A percentile compares a stretch with the other conserved stretches of the same genome.
These are phyloP conservation scores for Polyommatus iphigenia DNA, from an alignment of 2,888 invertebrate species.

Conservation along the genomic window DNA sequence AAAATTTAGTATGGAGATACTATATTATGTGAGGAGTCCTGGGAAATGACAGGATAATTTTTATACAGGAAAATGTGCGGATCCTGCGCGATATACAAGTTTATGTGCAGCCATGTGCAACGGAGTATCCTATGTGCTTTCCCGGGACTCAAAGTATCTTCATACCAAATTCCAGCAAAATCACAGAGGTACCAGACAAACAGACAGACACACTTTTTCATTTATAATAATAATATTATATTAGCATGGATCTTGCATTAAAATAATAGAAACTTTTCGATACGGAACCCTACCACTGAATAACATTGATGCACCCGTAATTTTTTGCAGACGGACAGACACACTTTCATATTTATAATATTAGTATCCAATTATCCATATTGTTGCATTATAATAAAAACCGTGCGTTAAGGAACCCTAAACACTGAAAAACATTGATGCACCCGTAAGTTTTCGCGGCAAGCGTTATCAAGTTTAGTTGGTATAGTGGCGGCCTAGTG, in stretches of 20 bases:
- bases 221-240: not conserved
- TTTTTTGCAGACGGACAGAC: not conserved
- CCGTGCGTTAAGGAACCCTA: not conserved
- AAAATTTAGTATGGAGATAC: too few relatives aligned
- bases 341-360: not conserved
- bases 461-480: slow-evolving; percentile 3
- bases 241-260: not conserved
- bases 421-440: not conserved
- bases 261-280: not conserved
- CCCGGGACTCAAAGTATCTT: too few relatives aligned
- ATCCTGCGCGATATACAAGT: too few relatives aligned
- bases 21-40: too few relatives aligned
- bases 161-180: too few relatives aligned
- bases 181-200: too few relatives aligned
- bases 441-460: slow-evolving; percentile 9
- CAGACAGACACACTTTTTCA: not conserved
- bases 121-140: too few relatives aligned
- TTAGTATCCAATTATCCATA: not conserved
- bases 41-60: too few relatives aligned
- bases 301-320: not conserved
- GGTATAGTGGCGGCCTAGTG: not conserved
- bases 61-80: too few relatives aligned
- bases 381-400: not conserved
- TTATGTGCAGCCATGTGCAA: too few relatives aligned
- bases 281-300: not conserved